phyloP scores from a whole-genome alignment of 2,797 vertebrate genomes.

The Chaetophractus vellerosus region DNA sequence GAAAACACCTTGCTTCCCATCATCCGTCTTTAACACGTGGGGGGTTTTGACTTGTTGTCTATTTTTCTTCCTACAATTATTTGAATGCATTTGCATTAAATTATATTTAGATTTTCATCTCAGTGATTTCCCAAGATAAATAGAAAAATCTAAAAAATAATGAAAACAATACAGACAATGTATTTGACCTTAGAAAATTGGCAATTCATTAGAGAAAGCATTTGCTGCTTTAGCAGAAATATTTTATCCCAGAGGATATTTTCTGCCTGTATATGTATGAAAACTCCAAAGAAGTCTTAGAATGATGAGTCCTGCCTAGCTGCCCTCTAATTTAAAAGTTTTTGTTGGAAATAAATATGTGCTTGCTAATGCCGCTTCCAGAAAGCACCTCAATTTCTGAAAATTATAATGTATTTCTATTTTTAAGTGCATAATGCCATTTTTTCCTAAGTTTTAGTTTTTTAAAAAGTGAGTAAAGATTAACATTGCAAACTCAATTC shows the following conservation, averaged over 20 bases:
- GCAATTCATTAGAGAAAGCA: conserved; percentile 55
- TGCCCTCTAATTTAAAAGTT: conserved; percentile 10
- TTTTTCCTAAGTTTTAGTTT: conserved; percentile 16
- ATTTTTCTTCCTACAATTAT: conserved; percentile 81
- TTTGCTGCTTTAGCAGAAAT: conserved; percentile 57
- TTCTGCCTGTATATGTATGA: background rate
- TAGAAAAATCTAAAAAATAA: conserved; percentile 81
- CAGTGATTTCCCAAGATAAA: conserved; percentile 87
- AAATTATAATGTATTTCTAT: background rate
- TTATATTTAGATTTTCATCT: conserved; percentile 87
- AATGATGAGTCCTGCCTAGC: background rate
- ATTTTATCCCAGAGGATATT: conserved; percentile 45
- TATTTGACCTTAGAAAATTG: conserved; percentile 83
- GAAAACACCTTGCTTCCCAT: background rate
- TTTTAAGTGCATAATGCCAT: background rate
- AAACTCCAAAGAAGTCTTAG: background rate
- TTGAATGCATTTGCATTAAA: conserved; percentile 85
- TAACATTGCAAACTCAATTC: background rate
- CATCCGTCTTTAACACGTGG: background rate
- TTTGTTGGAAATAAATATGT: background rate
- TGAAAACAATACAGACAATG: conserved; percentile 74
- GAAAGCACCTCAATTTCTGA: conserved; percentile 3
- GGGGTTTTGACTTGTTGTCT: conserved; percentile 27
- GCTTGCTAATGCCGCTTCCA: background rate
- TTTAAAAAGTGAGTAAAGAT: background rate